These are phyloP conservation scores for Empidonax alnorum DNA, from an alignment of 2,113 vertebrate genomes.

Conservation along the genomic window DNA sequence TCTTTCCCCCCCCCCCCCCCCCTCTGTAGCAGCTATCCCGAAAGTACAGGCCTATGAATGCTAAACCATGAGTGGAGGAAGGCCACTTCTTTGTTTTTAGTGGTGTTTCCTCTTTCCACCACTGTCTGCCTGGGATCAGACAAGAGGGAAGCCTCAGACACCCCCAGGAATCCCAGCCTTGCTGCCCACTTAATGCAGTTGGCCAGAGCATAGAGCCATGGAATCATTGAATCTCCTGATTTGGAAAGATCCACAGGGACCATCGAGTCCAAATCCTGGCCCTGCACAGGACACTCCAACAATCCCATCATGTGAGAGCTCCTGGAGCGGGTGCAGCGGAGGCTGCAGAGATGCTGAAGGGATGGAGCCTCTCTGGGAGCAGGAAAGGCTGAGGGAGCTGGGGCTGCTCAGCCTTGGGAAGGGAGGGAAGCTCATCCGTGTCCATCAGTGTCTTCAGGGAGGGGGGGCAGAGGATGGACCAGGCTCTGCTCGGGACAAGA, in stretches of 20 bases:
- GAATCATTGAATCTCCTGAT: background rate
- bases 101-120: rapidly evolving
- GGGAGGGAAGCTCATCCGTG: no score
- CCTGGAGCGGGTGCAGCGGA: background rate
- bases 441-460: no score
- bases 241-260: background rate
- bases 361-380: background rate
- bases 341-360: rapidly evolving
- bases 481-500: background rate
- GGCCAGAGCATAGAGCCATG: background rate
- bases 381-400: background rate
- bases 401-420: background rate
- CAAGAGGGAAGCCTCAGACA: background rate
- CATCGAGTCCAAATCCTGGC: background rate
- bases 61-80: background rate
- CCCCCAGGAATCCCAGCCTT: rapidly evolving
- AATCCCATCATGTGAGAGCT: background rate
- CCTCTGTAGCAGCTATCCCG: no score
- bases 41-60: no score
- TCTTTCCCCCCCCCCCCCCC: no score
- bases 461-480: background rate
- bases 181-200: background rate
- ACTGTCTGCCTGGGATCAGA: no score
- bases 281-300: background rate
- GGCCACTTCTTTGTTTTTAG: background rate